Conservation (phyloP, 2,797 vertebrate genomes). For the Petrocephalus schoutedeni region DNA sequence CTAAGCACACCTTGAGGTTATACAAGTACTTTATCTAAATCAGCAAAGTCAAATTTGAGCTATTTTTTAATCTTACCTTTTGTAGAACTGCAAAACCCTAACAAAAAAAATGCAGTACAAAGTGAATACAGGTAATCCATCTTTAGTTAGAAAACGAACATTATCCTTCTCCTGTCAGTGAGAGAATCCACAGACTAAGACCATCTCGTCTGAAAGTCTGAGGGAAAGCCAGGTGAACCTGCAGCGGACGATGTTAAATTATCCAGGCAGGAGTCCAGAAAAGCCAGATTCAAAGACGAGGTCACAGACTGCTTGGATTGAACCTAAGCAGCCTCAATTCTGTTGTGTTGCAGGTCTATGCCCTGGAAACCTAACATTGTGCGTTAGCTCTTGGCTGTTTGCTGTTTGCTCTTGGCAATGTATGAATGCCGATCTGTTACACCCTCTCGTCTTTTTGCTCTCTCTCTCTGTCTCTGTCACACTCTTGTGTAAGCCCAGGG, state of each 20-base stretch:
- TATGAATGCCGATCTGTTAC: not conserved
- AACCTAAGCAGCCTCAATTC: not conserved
- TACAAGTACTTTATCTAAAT: not conserved
- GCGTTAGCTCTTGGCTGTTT: too few species aligned
- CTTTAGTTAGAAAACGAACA: slow-evolving; percentile 22
- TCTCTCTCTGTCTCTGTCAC: not conserved
- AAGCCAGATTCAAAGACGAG: not conserved
- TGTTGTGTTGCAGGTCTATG: not conserved
- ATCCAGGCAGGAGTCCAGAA: not conserved
- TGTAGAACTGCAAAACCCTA: slow-evolving; percentile 26
- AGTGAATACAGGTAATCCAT: slow-evolving; percentile 45
- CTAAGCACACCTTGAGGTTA: not conserved
- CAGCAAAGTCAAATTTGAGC: not conserved
- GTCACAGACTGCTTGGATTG: not conserved
- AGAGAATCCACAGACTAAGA: not conserved
- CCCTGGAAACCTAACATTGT: not conserved
- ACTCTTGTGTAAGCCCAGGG: not conserved
- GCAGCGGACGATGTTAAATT: not conserved
- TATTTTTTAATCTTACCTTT: slow-evolving; percentile 51
- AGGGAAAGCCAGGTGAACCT: not conserved
- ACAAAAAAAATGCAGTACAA: slow-evolving; percentile 30
- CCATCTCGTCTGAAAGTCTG: not conserved
- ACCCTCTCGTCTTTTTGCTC: not conserved
- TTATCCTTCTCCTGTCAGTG: not conserved
- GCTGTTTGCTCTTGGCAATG: not conserved